Base-by-base conservation (phyloP, 92 coral and sea anemone genomes). In the Plumapathes pennacea region DNA sequence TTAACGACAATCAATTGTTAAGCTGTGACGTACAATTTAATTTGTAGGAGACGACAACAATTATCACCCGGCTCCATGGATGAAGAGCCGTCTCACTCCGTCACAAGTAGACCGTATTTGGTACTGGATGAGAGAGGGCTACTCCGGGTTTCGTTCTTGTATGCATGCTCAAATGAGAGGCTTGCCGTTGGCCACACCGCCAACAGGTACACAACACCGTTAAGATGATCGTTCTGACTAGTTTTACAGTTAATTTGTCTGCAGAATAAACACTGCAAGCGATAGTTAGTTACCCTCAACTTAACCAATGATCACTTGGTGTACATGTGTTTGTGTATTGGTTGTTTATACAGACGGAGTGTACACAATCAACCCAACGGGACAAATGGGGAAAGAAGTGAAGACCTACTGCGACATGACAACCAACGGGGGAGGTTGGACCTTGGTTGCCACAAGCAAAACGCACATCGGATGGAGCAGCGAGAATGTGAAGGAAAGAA, bases 41-140 rank as follows among this genome's bases (percentile, higher is more conserved):
- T 60, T 19, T 5, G 12, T 17, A 81, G 88, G 51, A 0, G 44
- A 80, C 23, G 61, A 59, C 11, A 69, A 45, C 24, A 21, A 14
- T 19, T 76, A 70, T 49, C 82, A 83, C 34, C 96, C 96, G 3
- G 96, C 90, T 15, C 89, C 89, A 0, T 88, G 96, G 96, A 88
- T 88, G 0, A 29, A 14, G 2, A 83, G 76, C 3, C 73, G 68
- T 23, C 70, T 57, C 33, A 41, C 41, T 44, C 86, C 77, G 34
- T 6, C 66, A 0, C 57, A 78, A 19, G 90, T 90, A 10, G 75
- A 68, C 9, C 52, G 58, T 34, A 86, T 86, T 46, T 86, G 95
- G 95, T 86, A 86, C 54, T 86, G 95, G 95, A 81, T 86, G 78
- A 73, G 95, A 50, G 95, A 86, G 39, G 89, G 95, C 4, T 81